Base-by-base conservation (phyloP, 2,888 invertebrate genomes). In the Ceriagrion tenellum region DNA sequence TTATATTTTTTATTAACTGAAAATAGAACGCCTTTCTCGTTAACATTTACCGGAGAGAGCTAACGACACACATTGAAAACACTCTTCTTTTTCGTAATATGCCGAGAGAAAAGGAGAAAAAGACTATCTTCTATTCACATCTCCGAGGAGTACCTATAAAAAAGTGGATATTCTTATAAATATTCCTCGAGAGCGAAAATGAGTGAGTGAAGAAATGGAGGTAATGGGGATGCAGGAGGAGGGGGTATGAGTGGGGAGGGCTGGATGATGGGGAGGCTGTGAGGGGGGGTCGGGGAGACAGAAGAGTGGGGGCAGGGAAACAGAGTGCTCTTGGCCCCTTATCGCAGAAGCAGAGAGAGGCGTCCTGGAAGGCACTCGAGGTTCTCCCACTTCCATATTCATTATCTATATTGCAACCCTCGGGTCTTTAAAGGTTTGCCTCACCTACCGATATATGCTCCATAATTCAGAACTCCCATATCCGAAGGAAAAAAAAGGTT, bases 381-480 rank as follows among this genome's bases (percentile, higher is more conserved):
- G 81, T 35, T 81, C 81, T 81, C 81, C 30, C 81, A 81, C 81
- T 81, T 35, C 81, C 81, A 81, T 81, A 81, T 35, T 81, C 81
- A 81, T 81, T 81, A 81, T 81, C 81, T 81, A 26, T 35, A 81
- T 81, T 81, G 81, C 81, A 30, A 35, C 81, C 35, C 81, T 81
- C 81, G 12, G 26, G 35, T 81, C 30, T 81, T 81, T 81, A 35
- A 81, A 81, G 81, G 35, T 35, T 35, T 26, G 35, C 81, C 81
- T 35, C 81, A 13, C 81, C 81, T 35, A 81, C 81, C 81, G 3
- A 81, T 81, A 81, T 13, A 4, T 81, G 18, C 81, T 81, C 16
- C 35, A 81, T 81, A 16, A 81, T 81, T 81, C 35, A 81, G 16
- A 59, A 35, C 81, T 8, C 81, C 81, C 30, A 16, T 81, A 69